A percentile compares a stretch with the other conserved stretches of the same genome.
These are phyloP conservation scores for Xerus inauris DNA, from an alignment of 2,113 vertebrate genomes.

Conservation along the genomic window DNA sequence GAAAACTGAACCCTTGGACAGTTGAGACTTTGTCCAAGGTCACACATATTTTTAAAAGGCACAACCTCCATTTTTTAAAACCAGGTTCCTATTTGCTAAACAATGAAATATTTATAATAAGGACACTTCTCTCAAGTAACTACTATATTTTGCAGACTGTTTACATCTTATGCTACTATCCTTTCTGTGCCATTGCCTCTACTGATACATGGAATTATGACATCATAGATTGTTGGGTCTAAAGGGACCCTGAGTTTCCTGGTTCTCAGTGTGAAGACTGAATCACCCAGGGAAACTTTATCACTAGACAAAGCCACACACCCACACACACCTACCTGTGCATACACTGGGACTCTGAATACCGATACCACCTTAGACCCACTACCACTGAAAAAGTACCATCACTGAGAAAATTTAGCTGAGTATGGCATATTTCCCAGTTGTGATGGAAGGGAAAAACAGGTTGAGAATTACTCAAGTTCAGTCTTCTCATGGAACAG, in stretches of 20 bases:
- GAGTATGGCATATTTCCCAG: neutral
- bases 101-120: neutral
- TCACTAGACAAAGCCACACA: neutral
- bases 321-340: neutral
- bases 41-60: neutral
- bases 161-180: neutral
- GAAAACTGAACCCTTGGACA: neutral
- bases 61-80: neutral
- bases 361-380: neutral
- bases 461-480: neutral
- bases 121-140: neutral
- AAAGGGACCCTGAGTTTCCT: neutral
- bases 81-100: neutral
- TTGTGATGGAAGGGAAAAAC: neutral
- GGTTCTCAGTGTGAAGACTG: slow-evolving; percentile 12
- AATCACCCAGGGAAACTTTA: slow-evolving; percentile 27
- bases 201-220: slow-evolving; percentile 26
- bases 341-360: neutral
- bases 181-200: neutral
- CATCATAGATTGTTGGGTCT: neutral
- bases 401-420: slow-evolving; percentile 43
- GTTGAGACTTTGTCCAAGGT: neutral
- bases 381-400: neutral
- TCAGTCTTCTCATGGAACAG: neutral
- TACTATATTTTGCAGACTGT: neutral